Evolutionary conservation across 2,888 invertebrate genomes (phyloP).

Genomic region (Fragum sueziense): DNA sequence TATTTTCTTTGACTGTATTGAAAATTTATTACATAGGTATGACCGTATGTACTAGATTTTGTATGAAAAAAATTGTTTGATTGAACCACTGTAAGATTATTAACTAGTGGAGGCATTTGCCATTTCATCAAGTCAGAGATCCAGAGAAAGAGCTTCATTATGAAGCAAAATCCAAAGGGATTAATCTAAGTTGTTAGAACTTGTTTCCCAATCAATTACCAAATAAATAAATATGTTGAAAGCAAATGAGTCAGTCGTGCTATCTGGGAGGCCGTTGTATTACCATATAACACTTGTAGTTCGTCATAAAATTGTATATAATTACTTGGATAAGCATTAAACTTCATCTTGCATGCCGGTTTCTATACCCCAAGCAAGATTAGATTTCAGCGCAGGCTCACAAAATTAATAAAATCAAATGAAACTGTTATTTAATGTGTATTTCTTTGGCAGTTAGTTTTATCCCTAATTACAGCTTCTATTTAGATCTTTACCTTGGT

Average conservation of each 20-base stretch:
- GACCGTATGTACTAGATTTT: no score
- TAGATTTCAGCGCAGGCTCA: constrained; percentile 35
- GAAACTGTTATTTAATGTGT: constrained; percentile 51
- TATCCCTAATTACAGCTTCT: constrained; percentile 8
- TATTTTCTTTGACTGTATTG: no score
- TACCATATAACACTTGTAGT: constrained; percentile 34
- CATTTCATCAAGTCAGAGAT: background rate
- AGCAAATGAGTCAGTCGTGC: background rate
- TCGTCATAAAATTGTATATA: constrained; percentile 54
- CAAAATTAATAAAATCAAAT: constrained; percentile 60
- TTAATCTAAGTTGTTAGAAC: no score
- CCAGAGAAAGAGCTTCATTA: background rate
- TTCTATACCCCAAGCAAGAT: constrained; percentile 20
- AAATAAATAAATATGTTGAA: background rate
- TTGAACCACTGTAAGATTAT: no score
- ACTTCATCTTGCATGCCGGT: constrained; percentile 46
- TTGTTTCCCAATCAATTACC: background rate
- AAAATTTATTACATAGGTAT: no score
- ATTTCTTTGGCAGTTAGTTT: constrained; percentile 16
- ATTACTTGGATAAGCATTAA: constrained; percentile 50
- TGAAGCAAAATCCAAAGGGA: no score
- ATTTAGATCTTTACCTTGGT: background rate
- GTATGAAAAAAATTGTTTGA: no score
- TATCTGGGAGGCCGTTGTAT: constrained; percentile 47
- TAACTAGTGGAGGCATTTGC: no score